Evolutionary conservation across 2,113 vertebrate genomes (phyloP), one percentile per base, ranked within the genome.

Genomic region (Leptobrachium ailaonicum): DNA sequence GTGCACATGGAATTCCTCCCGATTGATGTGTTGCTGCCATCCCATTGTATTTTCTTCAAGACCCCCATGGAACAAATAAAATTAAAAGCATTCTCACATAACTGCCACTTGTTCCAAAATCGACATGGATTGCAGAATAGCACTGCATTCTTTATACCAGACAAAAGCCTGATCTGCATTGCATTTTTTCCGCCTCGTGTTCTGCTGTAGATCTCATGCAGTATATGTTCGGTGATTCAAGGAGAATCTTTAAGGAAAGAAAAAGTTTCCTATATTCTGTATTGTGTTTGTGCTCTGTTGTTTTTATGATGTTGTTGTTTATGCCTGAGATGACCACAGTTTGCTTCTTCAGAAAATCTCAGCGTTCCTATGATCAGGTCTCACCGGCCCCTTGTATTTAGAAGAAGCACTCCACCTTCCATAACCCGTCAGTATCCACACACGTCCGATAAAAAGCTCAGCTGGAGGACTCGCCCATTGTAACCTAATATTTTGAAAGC

Each of bases 401-500:
- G 20, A 32, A 32, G 20, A 32, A 32, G 20, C 20, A 32, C 20
- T 32, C 20, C 20, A 32, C 20, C 20, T 32, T 32, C 20, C 20
- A 14, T 7, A 41, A 66, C 50, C n/a, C 12, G 47, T 14, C 47
- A 3, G 69, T 40, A n/a, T 44, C 9, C 41, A 60, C 47, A 41
- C 66, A 62, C 42, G 41, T 50, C 53, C 42, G 14, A 40, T 77
- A 71, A 6, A 20, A 14, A 53, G 42, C 67, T 63, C 44, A 45
- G 43, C 4, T 13, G 41, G 40, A 47, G 67, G 13, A 20, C 76
- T 45, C 56, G 63, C 71, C 54, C 41, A 58, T 78, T 64, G 76
- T 78, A 78, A 78, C 71, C 62, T 71, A 78, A 78, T 78, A 78
- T 78, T 68, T 78, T 78, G 76, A 71, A 63, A 71, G 67, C 75